Percentiles rank a stretch among this genome's conserved stretches.
phyloP scores from a whole-genome alignment of 2,113 vertebrate species.

The Bos javanicus region DNA sequence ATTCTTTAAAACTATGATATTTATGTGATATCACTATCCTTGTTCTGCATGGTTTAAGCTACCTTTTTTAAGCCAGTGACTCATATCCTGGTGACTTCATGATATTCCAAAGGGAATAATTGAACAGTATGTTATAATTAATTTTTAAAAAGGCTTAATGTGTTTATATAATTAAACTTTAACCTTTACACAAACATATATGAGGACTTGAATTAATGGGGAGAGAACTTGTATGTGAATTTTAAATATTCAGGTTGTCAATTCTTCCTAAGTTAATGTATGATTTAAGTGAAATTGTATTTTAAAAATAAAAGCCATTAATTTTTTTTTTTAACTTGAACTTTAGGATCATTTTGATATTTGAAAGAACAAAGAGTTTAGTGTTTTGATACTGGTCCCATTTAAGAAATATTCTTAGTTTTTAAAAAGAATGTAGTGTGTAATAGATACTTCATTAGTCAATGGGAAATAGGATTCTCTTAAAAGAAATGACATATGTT shows the following conservation, averaged over 20 bases:
- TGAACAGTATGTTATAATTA: background rate
- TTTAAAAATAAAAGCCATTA: background rate
- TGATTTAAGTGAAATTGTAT: background rate
- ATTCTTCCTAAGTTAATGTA: background rate
- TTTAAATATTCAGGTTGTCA: background rate
- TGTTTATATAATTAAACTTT: background rate
- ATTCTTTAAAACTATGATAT: background rate
- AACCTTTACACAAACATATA: background rate
- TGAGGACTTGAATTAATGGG: background rate
- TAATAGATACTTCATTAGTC: background rate
- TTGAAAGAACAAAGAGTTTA: background rate
- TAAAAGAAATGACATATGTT: background rate
- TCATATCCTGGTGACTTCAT: background rate
- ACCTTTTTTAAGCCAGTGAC: background rate
- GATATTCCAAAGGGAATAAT: background rate
- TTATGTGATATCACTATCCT: background rate
- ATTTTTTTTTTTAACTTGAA: background rate
- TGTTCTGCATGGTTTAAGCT: background rate
- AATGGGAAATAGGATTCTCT: background rate
- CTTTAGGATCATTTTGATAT: slow-evolving; percentile 15
- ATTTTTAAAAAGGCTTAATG: background rate
- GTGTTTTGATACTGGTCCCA: background rate
- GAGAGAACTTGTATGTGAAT: background rate
- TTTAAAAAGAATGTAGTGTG: background rate
- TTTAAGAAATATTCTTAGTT: slow-evolving; percentile 14